phyloP scores from a whole-genome alignment of 2,888 invertebrate species.

The Eudasyphora cyanicolor region DNA sequence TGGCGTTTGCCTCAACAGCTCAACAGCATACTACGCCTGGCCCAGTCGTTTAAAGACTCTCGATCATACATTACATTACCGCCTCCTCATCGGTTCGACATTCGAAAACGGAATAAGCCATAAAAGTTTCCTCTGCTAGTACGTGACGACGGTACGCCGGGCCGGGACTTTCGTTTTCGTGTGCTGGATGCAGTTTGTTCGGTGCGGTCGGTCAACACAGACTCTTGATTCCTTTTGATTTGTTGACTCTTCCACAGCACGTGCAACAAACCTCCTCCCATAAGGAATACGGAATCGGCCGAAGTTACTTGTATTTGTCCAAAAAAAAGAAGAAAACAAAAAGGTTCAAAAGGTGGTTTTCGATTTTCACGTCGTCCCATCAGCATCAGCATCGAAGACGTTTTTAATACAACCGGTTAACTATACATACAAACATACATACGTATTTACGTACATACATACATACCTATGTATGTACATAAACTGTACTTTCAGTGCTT shows the following conservation, averaged over 20 bases:
- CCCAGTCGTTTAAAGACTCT: constrained; percentile 50
- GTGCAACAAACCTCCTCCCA: not conserved
- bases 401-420: constrained; percentile 30
- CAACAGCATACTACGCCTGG: not conserved
- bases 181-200: not conserved
- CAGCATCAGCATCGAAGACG: not conserved
- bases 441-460: not conserved
- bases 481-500: not conserved
- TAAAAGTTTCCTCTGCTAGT: not conserved
- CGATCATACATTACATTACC: constrained; percentile 48
- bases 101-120: not conserved
- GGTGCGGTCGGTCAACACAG: not conserved
- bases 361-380: not conserved
- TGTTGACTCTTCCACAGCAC: no score
- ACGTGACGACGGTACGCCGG: not conserved
- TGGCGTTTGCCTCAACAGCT: not conserved
- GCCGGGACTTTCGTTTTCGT: no score
- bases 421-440: no score
- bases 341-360: constrained; percentile 24
- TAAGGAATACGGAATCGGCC: not conserved
- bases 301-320: not conserved
- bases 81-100: constrained; percentile 14
- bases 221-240: no score
- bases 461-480: no score
- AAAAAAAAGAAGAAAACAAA: not conserved